A percentile compares a stretch with the other conserved stretches of the same genome.
phyloP scores from a whole-genome alignment of 2,888 invertebrate species.

The Melinopterus prodromus region DNA sequence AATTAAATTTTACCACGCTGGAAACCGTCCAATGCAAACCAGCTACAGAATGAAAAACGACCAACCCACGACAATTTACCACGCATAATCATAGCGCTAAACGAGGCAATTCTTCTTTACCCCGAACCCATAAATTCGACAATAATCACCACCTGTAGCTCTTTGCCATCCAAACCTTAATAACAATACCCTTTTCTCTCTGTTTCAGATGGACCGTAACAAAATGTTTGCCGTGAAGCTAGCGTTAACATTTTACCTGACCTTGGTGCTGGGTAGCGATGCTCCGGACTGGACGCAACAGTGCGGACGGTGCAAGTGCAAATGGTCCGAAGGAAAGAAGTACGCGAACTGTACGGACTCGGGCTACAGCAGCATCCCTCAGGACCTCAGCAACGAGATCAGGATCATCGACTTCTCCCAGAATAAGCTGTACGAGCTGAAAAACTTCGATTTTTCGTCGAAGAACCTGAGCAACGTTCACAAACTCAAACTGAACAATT shows the following conservation, averaged over 20 bases:
- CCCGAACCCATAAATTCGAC: neutral
- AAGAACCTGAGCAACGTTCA: conserved; percentile 82
- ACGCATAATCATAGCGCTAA: conserved; percentile 4
- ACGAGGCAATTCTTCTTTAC: conserved; percentile 12
- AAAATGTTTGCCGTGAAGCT: neutral
- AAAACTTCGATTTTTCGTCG: conserved; percentile 72
- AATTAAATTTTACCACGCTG: neutral
- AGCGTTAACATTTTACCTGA: neutral
- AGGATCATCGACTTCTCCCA: conserved; percentile 77
- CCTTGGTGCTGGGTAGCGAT: conserved; percentile 48
- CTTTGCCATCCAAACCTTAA: too few species aligned
- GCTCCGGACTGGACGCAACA: conserved; percentile 67
- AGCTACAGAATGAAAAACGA: conserved; percentile 6
- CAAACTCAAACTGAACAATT: conserved; percentile 78
- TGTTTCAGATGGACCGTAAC: conserved; percentile 46
- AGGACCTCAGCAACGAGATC: conserved; percentile 74
- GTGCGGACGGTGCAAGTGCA: conserved; percentile 76
- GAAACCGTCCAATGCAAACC: neutral
- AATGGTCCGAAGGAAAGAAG: conserved; percentile 86
- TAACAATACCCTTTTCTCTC: conserved; percentile 22
- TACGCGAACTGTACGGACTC: conserved; percentile 77
- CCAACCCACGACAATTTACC: neutral
- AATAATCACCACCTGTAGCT: neutral
- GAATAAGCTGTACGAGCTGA: conserved; percentile 73
- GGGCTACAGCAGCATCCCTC: conserved; percentile 72